Base-by-base conservation (phyloP, 2,888 invertebrate species). In the Melikaiella ostensackeni region DNA sequence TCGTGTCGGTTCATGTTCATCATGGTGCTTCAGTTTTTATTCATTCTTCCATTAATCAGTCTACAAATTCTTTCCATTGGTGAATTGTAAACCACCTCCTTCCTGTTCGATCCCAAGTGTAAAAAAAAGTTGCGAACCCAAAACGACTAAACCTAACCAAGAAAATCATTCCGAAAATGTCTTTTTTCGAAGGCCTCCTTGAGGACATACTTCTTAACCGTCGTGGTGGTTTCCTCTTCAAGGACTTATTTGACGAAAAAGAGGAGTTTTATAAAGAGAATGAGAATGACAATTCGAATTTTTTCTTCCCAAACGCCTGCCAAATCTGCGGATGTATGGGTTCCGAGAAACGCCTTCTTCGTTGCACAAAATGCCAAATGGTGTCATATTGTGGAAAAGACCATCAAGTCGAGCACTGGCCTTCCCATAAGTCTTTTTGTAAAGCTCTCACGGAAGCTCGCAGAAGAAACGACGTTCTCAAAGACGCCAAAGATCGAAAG, bases 361-460 rank as follows among this genome's bases (percentile, higher is more conserved):
- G 70, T 19, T 70, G 70, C 50, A 1, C 30, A 4, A 70, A 70
- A 9, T 70, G 70, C 13, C 70, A 33, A 50, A 70, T 70, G 70
- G 1, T 70, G 8, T 50, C 33, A 2, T 70, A 46, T 19, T 70
- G 66, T 27, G 50, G 46, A 5, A 46, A n/a, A 9, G 24, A 30
- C 5, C 66, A 70, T 9, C 70, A 70, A 33, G n/a, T 30, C 7
- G 30, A 11, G 6, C 50, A 70, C 30, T 70, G 70, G 70, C 19
- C 27, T 3, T 50, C 13, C 2, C 70, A 70, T 13, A 70, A 70
- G n/a, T 6, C n/a, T 1, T 70, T 50, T 33, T 70, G 70, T 33
- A 70, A 19, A 13, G n/a, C 19, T n/a, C 50, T 70, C 30, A n/a
- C 5, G 8, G 30, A 55, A 19, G 1, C 21, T 30, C 70, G 70